phyloP scores from a whole-genome alignment of 2,113 vertebrate genomes.

The Ceyx margarethae region DNA sequence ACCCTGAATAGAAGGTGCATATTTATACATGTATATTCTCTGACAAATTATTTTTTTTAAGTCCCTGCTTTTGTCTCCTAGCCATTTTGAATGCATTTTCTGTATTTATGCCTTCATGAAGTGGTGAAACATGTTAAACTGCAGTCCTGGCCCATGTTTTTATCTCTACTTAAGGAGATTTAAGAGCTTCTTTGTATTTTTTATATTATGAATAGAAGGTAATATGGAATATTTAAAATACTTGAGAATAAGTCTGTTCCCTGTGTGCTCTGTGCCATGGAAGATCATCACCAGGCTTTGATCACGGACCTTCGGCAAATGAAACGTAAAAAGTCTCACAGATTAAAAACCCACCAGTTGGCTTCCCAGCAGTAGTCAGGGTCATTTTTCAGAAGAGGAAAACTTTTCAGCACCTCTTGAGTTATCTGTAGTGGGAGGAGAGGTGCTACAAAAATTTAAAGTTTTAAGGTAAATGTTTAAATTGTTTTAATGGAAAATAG shows the following conservation, averaged over 20 bases:
- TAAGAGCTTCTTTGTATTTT: background rate
- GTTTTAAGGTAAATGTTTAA: background rate
- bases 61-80: background rate
- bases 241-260: background rate
- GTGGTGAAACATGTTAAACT: background rate
- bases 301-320: background rate
- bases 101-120: background rate
- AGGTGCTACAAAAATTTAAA: background rate
- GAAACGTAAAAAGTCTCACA: rapidly evolving
- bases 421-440: background rate
- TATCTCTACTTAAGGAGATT: background rate
- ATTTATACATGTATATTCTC: background rate
- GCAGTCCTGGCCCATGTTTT: background rate
- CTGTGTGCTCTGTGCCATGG: rapidly evolving
- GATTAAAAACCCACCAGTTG: background rate
- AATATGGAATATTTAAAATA: constrained; percentile 10
- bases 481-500: background rate
- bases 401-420: background rate
- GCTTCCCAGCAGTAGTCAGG: background rate
- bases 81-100: background rate
- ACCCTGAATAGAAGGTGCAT: background rate
- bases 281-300: background rate
- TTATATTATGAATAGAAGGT: background rate
- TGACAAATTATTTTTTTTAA: background rate
- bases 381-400: background rate